Percentiles rank a stretch among this genome's conserved stretches.
phyloP scores from a whole-genome alignment of 2,888 invertebrate genomes.

The Tinea pellionella region DNA sequence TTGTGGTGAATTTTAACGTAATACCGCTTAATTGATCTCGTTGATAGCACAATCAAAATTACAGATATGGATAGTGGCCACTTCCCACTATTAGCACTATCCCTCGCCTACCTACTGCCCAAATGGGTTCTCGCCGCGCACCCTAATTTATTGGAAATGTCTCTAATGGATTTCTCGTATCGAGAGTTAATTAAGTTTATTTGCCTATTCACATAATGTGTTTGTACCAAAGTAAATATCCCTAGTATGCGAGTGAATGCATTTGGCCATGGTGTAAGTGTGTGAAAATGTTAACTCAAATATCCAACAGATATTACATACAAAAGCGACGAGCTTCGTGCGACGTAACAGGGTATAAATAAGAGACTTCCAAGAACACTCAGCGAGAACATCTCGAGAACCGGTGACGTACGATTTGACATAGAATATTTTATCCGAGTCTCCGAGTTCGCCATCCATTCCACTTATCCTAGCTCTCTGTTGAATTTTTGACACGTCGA shows the following conservation, averaged over 20 bases:
- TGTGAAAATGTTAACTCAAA: background rate
- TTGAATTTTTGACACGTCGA: constrained; percentile 65
- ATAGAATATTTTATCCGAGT: constrained; percentile 63
- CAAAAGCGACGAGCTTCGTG: constrained; percentile 15
- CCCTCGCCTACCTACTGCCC: constrained; percentile 29
- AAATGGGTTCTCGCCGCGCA: constrained; percentile 40
- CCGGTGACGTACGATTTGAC: constrained; percentile 67
- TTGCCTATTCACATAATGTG: background rate
- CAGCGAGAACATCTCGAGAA: constrained; percentile 55
- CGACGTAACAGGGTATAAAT: constrained; percentile 63
- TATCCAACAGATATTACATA: background rate
- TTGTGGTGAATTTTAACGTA: constrained; percentile 55
- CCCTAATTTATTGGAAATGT: constrained; percentile 26
- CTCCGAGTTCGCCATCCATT: constrained; percentile 58
- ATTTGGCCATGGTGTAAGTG: background rate
- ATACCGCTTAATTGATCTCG: constrained; percentile 57
- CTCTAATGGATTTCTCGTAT: constrained; percentile 36
- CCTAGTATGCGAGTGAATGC: background rate
- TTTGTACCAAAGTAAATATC: background rate
- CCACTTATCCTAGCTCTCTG: constrained; percentile 63
- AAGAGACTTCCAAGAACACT: constrained; percentile 60
- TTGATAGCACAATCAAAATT: constrained; percentile 50
- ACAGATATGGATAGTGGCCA: constrained; percentile 33
- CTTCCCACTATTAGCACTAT: constrained; percentile 22
- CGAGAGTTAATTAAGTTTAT: constrained; percentile 28